Evolutionary conservation across 2,113 vertebrate genomes (phyloP).

Genomic region (Fregetta grallaria): DNA sequence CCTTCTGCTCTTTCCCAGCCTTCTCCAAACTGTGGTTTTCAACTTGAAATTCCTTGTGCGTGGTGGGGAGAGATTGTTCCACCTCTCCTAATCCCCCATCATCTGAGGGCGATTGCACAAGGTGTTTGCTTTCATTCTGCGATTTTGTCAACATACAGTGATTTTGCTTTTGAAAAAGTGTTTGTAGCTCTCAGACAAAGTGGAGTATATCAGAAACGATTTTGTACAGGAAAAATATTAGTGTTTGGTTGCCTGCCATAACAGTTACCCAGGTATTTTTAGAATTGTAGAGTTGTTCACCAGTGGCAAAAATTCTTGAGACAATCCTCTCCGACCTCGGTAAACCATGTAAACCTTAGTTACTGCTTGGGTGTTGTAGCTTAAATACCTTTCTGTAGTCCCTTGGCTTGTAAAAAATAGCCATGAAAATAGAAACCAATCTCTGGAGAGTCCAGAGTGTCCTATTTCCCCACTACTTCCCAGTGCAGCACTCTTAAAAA

Average conservation of each 20-base stretch:
- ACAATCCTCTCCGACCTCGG: not conserved
- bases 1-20: not conserved
- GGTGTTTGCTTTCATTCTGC: not conserved
- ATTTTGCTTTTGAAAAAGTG: not conserved
- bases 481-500: not conserved
- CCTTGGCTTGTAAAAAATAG: not conserved
- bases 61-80: not conserved
- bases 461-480: not conserved
- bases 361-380: not conserved
- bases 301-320: not conserved
- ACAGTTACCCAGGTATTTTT: not conserved
- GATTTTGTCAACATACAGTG: not conserved
- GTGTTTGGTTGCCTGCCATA: not conserved
- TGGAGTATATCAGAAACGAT: not conserved
- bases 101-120: not conserved
- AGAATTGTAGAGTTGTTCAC: not conserved
- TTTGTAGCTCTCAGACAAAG: not conserved
- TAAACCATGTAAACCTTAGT: not conserved
- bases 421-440: not conserved
- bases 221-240: not conserved
- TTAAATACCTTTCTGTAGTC: slow-evolving; percentile 2
- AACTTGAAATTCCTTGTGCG: not conserved
- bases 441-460: not conserved
- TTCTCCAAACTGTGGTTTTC: not conserved
- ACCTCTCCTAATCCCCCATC: not conserved